These are phyloP conservation scores for Patella depressa DNA, from an alignment of 2,888 invertebrate species.

Conservation along the genomic window DNA sequence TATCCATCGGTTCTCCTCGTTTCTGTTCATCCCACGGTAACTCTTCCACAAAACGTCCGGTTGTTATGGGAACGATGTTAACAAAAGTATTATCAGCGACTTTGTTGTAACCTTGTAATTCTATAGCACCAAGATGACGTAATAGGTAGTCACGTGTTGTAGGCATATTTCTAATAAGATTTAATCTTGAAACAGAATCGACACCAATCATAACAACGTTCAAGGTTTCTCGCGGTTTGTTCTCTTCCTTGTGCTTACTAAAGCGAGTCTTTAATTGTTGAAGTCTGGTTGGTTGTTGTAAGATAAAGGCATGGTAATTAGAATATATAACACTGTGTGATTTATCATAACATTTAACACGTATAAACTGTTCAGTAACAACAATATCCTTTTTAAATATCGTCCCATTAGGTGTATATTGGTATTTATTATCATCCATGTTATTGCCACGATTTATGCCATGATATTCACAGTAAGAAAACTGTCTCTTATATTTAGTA, in stretches of 20 bases:
- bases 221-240: conserved; percentile 11
- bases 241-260: background rate
- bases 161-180: conserved; percentile 87
- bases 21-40: conserved; percentile 23
- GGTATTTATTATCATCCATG: no score
- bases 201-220: conserved; percentile 86
- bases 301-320: no score
- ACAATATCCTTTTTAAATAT: no score
- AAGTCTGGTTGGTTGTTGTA: no score
- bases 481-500: no score
- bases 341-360: no score
- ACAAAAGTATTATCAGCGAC: conserved; percentile 94
- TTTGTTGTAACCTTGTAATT: conserved; percentile 90
- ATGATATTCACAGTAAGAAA: no score
- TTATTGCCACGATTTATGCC: no score
- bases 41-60: conserved; percentile 32
- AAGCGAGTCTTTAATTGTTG: background rate
- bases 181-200: conserved; percentile 87
- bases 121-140: conserved; percentile 79
- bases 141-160: conserved; percentile 76
- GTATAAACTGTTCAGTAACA: no score
- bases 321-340: no score
- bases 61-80: conserved; percentile 85
- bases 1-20: conserved; percentile 23
- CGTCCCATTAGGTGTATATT: no score